Evolutionary conservation across 37 sponge, comb jelly and placozoan genomes (phyloP).

Genomic region (Axinella damicornis): DNA sequence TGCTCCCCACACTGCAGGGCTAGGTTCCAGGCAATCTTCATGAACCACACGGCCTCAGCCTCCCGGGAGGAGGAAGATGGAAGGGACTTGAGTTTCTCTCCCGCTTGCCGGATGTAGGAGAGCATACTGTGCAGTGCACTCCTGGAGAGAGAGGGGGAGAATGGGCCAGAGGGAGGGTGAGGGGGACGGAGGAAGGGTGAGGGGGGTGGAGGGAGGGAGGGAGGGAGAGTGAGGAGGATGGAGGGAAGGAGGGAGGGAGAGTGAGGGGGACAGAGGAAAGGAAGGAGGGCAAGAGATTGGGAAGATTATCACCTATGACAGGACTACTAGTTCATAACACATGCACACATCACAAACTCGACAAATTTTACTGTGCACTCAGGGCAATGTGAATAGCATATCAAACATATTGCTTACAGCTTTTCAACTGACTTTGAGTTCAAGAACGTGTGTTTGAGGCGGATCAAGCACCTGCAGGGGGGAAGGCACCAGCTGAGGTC

Average conservation of each 20-base stretch:
- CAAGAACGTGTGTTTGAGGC: slow-evolving; percentile 78
- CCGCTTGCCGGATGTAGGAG: slow-evolving; percentile 8
- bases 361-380: too few species aligned
- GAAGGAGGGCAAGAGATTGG: too few species aligned
- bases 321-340: too few species aligned
- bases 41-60: slow-evolving; percentile 79
- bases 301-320: too few species aligned
- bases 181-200: too few species aligned
- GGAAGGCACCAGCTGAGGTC: background rate
- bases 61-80: background rate
- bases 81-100: background rate
- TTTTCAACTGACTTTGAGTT: slow-evolving; percentile 26
- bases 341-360: too few species aligned
- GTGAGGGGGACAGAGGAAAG: too few species aligned
- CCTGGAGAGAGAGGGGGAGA: background rate
- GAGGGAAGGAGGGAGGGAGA: too few species aligned
- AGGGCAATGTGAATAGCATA: too few species aligned
- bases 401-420: background rate
- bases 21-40: slow-evolving; percentile 90
- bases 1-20: slow-evolving; percentile 75
- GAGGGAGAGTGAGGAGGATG: too few species aligned
- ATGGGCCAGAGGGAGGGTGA: too few species aligned
- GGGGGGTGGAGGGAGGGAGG: too few species aligned
- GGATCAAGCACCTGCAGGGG: slow-evolving; percentile 54
- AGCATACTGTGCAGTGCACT: slow-evolving; percentile 17